Percentiles rank a stretch among this genome's conserved stretches.
Conservation (phyloP, 2,888 invertebrate species). For the Trachelus iudaicus region DNA sequence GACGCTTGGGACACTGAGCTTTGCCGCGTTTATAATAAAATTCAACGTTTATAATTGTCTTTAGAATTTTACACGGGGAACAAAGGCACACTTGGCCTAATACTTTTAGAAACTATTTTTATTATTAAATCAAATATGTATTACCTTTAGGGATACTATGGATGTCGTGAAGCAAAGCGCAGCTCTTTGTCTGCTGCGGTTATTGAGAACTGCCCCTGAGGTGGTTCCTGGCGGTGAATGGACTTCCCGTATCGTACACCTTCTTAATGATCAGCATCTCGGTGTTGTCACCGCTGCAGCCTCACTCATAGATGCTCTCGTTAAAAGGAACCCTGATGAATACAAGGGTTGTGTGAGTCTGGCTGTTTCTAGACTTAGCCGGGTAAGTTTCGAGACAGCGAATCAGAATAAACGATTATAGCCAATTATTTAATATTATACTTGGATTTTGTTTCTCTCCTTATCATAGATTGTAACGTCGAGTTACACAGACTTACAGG, state of each 20-base stretch:
- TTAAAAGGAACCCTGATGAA: constrained; percentile 98
- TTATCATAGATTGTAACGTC: constrained; percentile 91
- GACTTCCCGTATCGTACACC: constrained; percentile 98
- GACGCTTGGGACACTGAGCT: background rate
- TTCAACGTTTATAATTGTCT: background rate
- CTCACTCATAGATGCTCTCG: constrained; percentile 96
- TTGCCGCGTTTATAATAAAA: background rate
- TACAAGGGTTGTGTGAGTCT: constrained; percentile 99
- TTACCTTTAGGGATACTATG: constrained; percentile 86
- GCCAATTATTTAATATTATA: background rate
- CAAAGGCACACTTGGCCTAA: background rate
- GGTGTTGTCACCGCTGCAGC: constrained; percentile 99
- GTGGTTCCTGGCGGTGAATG: constrained; percentile 98
- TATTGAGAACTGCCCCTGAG: constrained; percentile 95
- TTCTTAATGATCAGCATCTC: constrained; percentile 98
- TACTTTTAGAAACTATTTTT: background rate
- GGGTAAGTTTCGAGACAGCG: constrained; percentile 69
- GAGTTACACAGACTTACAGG: constrained; percentile 98
- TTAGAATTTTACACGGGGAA: background rate
- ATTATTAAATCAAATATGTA: constrained; percentile 4
- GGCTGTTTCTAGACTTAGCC: constrained; percentile 95
- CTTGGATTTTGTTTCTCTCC: constrained; percentile 13
- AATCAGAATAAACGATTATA: background rate
- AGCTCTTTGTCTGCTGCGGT: constrained; percentile 92
- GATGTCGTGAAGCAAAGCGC: constrained; percentile 99